These are phyloP conservation scores for Cryptus armator DNA, from an alignment of 2,888 invertebrate genomes.

Conservation along the genomic window DNA sequence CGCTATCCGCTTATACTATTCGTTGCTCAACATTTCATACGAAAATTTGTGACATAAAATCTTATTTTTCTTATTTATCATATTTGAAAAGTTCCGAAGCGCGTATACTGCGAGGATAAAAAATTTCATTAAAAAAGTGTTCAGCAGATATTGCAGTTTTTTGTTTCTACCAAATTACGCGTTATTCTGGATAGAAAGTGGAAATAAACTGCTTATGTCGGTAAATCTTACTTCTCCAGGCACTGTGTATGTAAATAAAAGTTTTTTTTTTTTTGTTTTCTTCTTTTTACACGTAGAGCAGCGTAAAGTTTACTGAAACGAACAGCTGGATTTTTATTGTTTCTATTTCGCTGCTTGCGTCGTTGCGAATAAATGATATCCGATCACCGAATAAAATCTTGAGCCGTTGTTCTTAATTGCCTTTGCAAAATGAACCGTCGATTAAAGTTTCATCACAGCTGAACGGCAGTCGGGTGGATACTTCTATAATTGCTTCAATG, in stretches of 20 bases:
- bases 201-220: not conserved
- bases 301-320: not conserved
- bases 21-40: too few species aligned
- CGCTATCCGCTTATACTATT: too few species aligned
- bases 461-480: not conserved
- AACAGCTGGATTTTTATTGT: not conserved
- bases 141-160: too few species aligned
- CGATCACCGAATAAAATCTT: conserved; percentile 7
- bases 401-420: conserved; percentile 5
- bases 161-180: not conserved
- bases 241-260: not conserved
- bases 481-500: conserved; percentile 29
- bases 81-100: too few species aligned
- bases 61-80: too few species aligned
- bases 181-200: not conserved
- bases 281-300: not conserved
- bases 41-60: too few species aligned
- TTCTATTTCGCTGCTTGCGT: not conserved
- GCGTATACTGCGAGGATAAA: too few species aligned
- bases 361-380: conserved; percentile 2
- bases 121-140: not conserved
- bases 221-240: not conserved
- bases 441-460: too few species aligned
- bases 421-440: conserved; percentile 12
- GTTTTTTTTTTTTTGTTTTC: not conserved